phyloP scores from a whole-genome alignment of 2,888 invertebrate species.

The Lasius fuliginosus region DNA sequence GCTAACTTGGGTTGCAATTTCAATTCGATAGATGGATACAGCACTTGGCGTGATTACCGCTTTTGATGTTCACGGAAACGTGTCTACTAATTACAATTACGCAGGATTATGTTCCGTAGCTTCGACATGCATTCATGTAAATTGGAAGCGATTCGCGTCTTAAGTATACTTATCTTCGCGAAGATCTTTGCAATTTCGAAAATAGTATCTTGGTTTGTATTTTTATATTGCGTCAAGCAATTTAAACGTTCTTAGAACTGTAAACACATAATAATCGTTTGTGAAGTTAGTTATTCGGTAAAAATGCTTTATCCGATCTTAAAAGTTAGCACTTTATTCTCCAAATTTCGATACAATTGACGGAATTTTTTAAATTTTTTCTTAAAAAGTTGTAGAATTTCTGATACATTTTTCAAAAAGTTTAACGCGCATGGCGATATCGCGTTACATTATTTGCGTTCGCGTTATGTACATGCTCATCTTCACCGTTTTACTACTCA shows the following conservation, averaged over 20 bases:
- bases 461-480: slow-evolving; percentile 25
- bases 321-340: not conserved
- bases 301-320: not conserved
- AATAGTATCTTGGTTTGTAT: not conserved
- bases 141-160: slow-evolving; percentile 11
- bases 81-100: slow-evolving; percentile 39
- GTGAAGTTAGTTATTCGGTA: not conserved
- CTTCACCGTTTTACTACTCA: slow-evolving; percentile 10
- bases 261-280: not conserved
- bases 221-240: not conserved
- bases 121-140: slow-evolving; percentile 2
- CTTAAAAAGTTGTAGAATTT: not conserved
- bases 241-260: not conserved
- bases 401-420: not conserved
- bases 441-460: slow-evolving; percentile 48
- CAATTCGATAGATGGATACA: slow-evolving; percentile 38
- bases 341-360: slow-evolving; percentile 1
- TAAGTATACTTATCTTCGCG: not conserved
- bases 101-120: slow-evolving; percentile 20
- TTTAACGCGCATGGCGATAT: slow-evolving; percentile 37
- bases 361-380: not conserved
- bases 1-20: slow-evolving; percentile 29
- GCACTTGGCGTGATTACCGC: slow-evolving; percentile 44
- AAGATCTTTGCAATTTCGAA: not conserved
- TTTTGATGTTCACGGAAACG: slow-evolving; percentile 41